Evolutionary conservation across 1,140 invertebrate species (phyloP), one percentile per base, ranked within the genome.

Genomic region (Psix sp.): DNA sequence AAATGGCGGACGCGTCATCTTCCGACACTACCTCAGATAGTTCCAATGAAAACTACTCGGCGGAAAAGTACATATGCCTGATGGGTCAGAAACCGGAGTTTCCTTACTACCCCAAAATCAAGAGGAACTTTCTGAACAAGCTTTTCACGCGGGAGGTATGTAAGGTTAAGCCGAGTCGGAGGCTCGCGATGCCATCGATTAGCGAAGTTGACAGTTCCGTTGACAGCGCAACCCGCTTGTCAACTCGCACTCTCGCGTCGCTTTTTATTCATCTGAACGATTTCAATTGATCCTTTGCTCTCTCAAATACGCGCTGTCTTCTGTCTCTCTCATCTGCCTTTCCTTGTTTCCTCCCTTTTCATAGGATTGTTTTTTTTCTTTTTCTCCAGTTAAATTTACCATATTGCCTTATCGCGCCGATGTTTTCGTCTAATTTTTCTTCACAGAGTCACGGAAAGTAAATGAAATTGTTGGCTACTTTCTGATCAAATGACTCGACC

Each of bases 1-100:
- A 87, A 87, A 87, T 87, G 85, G 85, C 84, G 80, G 85, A 86
- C 79, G 81, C 85, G 80, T 86, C 79, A 84, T 86, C 83, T 85
- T 87, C 84, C 80, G 85, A 87, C 65, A 86, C 84, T 84, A 86
- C 84, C 83, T 87, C 84, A 81, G 84, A 86, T 39, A 83, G 73
- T 79, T 81, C 66, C 66, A 85, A 82, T 77, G 86, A 87, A 72
- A 81, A 78, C 84, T 83, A 82, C 46, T 86, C 84, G 66, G 84
- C 82, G 14, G 84, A 85, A 63, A 84, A 77, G 60, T 82, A 80
- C 21, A 71, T 68, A 4, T 83, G 84, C 46, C 67, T 84, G 14
- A 80, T 85, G 17, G 84, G 83, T 14, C 83, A 84, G 48, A 84
- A 81, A 40, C 79, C 80, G 39, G 80, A 77, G 24, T 54, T 74